Conservation (phyloP, 2,797 vertebrate genomes). For the Sciurus carolinensis region DNA sequence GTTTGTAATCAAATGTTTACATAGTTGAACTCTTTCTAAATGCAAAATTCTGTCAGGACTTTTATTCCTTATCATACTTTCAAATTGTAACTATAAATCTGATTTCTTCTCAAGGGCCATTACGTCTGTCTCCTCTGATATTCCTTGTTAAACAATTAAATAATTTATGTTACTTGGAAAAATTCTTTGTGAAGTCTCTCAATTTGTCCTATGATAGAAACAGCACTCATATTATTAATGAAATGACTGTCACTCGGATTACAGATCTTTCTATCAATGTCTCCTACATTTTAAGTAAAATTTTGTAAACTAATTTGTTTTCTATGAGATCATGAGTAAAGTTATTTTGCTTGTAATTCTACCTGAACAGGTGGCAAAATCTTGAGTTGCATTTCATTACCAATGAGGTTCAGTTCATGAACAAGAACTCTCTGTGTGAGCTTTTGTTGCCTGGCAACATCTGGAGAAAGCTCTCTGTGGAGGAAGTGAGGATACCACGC, state of each 20-base stretch:
- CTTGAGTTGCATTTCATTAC: constrained; percentile 12
- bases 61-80: neutral
- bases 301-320: neutral
- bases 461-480: constrained; percentile 17
- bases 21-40: neutral
- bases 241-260: neutral
- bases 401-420: constrained; percentile 65
- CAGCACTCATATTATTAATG: neutral
- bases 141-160: neutral
- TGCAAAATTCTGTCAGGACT: neutral
- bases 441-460: constrained; percentile 20
- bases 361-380: constrained; percentile 36
- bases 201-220: neutral
- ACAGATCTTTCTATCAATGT: neutral
- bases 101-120: neutral
- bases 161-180: neutral
- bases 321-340: constrained; percentile 15
- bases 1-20: neutral
- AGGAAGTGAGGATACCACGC: constrained; percentile 15
- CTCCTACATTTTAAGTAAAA: constrained; percentile 19
- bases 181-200: neutral
- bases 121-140: neutral
- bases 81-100: neutral
- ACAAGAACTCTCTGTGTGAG: constrained; percentile 62
- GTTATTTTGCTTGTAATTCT: constrained; percentile 54